Evolutionary conservation across 2,888 invertebrate species (phyloP).

Genomic region (Vandiemenella viatica): DNA sequence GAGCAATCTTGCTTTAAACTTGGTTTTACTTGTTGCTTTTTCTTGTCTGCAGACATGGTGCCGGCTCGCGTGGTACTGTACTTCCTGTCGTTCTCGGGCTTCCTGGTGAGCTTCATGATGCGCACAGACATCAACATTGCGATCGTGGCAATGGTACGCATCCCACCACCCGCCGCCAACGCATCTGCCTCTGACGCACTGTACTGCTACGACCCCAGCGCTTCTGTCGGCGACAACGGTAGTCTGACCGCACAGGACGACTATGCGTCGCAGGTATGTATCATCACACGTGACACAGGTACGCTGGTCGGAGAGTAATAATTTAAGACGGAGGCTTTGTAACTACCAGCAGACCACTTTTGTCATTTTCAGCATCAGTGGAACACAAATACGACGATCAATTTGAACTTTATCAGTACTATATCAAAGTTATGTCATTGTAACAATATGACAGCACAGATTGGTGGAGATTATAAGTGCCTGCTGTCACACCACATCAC

Average conservation of each 20-base stretch:
- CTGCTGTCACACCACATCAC: no score
- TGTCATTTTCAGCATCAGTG: not conserved
- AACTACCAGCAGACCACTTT: no score
- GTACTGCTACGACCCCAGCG: constrained; percentile 22
- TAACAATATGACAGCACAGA: no score
- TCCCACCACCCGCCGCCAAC: constrained; percentile 19
- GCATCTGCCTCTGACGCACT: constrained; percentile 17
- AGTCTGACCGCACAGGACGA: no score
- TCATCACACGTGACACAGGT: no score
- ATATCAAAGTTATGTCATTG: no score
- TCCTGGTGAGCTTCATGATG: constrained; percentile 62
- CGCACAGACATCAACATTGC: constrained; percentile 56
- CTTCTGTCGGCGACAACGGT: not conserved
- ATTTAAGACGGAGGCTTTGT: no score
- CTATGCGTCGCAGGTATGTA: no score
- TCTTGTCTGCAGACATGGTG: constrained; percentile 31
- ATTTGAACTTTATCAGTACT: not conserved
- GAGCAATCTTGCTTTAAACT: no score
- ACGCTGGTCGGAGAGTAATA: no score
- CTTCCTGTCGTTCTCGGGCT: constrained; percentile 55
- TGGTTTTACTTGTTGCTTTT: not conserved
- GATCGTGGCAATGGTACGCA: constrained; percentile 48
- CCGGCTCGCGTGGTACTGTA: constrained; percentile 55
- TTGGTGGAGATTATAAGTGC: no score
- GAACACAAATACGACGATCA: not conserved